Percentiles rank a stretch among this genome's conserved stretches.
phyloP scores from a whole-genome alignment of 2,113 vertebrate species.

The Xenopus borealis region DNA sequence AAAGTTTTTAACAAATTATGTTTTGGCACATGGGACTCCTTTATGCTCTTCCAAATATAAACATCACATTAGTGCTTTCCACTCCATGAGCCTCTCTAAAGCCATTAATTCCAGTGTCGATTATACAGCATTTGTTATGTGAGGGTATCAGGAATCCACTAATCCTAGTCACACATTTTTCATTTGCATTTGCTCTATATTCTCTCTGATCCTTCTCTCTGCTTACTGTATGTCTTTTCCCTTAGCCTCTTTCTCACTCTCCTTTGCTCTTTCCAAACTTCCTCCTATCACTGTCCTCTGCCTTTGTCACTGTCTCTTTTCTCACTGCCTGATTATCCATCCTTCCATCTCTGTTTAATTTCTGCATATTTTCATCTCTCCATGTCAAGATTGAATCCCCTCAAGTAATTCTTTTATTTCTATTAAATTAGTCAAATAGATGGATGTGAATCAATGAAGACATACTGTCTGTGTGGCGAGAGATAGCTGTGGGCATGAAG shows the following conservation, averaged over 20 bases:
- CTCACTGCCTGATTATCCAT: conserved; percentile 24
- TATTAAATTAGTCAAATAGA: conserved; percentile 40
- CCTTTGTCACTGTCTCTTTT: not conserved
- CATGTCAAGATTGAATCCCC: conserved; percentile 27
- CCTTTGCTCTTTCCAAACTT: not conserved
- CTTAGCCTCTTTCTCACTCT: too few relatives aligned
- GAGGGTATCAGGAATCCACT: too few relatives aligned
- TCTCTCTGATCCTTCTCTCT: not conserved
- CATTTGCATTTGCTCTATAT: too few relatives aligned
- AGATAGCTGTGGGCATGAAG: conserved; percentile 31
- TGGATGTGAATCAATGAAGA: conserved; percentile 41
- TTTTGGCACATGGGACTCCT: too few relatives aligned
- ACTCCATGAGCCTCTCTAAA: too few relatives aligned
- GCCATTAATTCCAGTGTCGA: too few relatives aligned
- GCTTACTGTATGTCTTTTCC: not conserved
- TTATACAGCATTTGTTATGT: too few relatives aligned
- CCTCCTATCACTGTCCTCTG: not conserved
- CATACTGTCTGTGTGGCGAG: conserved; percentile 31
- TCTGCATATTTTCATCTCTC: conserved; percentile 36
- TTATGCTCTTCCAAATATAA: too few relatives aligned
- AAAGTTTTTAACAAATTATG: too few relatives aligned
- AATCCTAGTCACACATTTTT: too few relatives aligned
- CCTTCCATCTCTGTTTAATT: conserved; percentile 33
- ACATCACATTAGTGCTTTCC: too few relatives aligned
- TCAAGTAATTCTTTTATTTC: conserved; percentile 40